Evolutionary conservation across 2,113 vertebrate species (phyloP), one percentile per base, ranked within the genome.

Genomic region (Apteryx owenii): DNA sequence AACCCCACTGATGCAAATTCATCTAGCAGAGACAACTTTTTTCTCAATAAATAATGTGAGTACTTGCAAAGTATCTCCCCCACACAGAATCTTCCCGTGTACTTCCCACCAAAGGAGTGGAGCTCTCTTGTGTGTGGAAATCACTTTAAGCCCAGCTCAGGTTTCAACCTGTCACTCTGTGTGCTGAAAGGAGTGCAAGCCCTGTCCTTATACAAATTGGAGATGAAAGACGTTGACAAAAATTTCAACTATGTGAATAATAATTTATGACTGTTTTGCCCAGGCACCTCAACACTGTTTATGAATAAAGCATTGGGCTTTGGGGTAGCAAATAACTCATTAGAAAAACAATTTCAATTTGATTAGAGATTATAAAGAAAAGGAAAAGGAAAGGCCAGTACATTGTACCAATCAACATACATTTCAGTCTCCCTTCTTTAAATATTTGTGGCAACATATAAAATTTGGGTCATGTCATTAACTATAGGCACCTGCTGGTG

Each of bases 221-320:
- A 96, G 95, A 91, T 23, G 78, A 98, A 96, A 79, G 85, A 92
- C 94, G 86, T 75, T 95, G 90, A 96, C 92, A 95, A 89, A 77
- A 97, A 88, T 93, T 95, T 92, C 93, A 96, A 68, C 88, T 86
- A 83, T 90, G 90, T 65, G 83, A 93, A 76, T 89, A 96, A 96
- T 77, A 89, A 82, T 95, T 88, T 95, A 89, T 88, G 93, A 96
- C 91, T 61, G 33, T 92, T 95, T 93, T 94, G 92, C 83, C 78
- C 48, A 70, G 80, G 42, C 76, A 95, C 70, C 61, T 90, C 80
- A 78, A 71, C 58, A 86, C 22, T 51, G 42, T 46, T 77, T 2
- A 5, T 42, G 44, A 92, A 89, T 91, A 94, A 93, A 85, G 84
- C 84, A 81, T 5, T 62, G 82, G 58, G 50, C n/a, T 62, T 86